Percentiles rank a stretch among this genome's conserved stretches.
These are phyloP conservation scores for Campopleginae sp. DNA, from an alignment of 2,888 invertebrate species.

Conservation along the genomic window DNA sequence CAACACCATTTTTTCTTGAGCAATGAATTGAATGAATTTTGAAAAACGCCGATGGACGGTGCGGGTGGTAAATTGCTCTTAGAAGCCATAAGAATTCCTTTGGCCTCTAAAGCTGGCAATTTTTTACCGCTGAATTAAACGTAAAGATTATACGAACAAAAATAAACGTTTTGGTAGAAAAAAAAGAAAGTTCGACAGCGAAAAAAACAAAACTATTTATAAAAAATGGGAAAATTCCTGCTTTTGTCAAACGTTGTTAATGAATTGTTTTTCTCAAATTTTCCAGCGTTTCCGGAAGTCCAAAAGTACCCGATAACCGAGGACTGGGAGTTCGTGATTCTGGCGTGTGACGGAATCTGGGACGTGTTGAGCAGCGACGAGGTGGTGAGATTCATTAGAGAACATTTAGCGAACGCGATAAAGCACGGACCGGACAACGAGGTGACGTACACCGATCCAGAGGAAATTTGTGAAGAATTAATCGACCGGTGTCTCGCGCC, in stretches of 20 bases:
- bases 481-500: constrained; percentile 98
- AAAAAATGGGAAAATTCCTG: not conserved
- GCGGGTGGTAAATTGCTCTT: not conserved
- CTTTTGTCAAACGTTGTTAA: not conserved
- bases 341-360: constrained; percentile 99
- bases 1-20: not conserved
- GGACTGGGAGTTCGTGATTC: constrained; percentile 98
- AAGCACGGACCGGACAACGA: constrained; percentile 70
- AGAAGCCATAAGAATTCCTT: not conserved
- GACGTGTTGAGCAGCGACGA: constrained; percentile 98
- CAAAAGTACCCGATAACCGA: constrained; percentile 91
- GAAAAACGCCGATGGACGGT: not conserved
- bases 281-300: constrained; percentile 95
- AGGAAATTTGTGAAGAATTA: constrained; percentile 97
- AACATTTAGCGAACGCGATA: constrained; percentile 86
- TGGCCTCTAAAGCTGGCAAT: not conserved
- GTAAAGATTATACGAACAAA: not conserved
- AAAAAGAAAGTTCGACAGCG: not conserved
- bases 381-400: constrained; percentile 95
- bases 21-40: not conserved
- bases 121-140: not conserved
- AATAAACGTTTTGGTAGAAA: not conserved
- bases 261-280: not conserved
- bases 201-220: not conserved
- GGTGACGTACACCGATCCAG: constrained; percentile 93